phyloP scores from a whole-genome alignment of 2,888 invertebrate species.

The Leistus spinibarbis region DNA sequence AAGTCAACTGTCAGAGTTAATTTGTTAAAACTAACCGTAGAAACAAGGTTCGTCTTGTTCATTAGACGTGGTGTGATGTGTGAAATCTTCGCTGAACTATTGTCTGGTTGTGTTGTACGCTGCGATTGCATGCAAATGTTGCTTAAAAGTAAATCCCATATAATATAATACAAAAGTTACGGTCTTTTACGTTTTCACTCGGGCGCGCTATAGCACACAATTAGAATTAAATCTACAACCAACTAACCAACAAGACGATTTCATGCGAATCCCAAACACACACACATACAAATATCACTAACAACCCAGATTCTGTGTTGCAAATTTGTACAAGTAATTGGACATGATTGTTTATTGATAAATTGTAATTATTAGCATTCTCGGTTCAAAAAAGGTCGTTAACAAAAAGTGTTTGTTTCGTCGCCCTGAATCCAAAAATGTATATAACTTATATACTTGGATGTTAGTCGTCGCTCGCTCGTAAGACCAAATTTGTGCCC shows the following conservation, averaged over 20 bases:
- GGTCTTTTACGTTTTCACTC: not conserved
- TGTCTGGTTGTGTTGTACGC: not conserved
- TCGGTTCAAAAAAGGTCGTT: no score
- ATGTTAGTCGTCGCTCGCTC: no score
- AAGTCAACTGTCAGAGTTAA: no score
- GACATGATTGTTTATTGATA: no score
- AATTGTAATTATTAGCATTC: no score
- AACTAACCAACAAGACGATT: not conserved
- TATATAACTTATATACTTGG: no score
- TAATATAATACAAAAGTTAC: not conserved
- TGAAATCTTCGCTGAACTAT: not conserved
- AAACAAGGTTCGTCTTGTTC: not conserved
- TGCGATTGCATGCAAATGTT: not conserved
- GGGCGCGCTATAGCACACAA: not conserved
- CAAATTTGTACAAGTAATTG: no score
- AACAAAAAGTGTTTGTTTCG: no score
- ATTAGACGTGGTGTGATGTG: not conserved
- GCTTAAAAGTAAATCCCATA: constrained; percentile 2
- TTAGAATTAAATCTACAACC: not conserved
- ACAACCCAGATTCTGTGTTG: no score
- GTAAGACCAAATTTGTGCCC: no score
- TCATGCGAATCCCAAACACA: not conserved
- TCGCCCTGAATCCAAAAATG: no score
- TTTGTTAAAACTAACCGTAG: no score
- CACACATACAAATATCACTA: not conserved